Evolutionary conservation across 2,113 vertebrate species (phyloP).

Genomic region (Callithrix jacchus): DNA sequence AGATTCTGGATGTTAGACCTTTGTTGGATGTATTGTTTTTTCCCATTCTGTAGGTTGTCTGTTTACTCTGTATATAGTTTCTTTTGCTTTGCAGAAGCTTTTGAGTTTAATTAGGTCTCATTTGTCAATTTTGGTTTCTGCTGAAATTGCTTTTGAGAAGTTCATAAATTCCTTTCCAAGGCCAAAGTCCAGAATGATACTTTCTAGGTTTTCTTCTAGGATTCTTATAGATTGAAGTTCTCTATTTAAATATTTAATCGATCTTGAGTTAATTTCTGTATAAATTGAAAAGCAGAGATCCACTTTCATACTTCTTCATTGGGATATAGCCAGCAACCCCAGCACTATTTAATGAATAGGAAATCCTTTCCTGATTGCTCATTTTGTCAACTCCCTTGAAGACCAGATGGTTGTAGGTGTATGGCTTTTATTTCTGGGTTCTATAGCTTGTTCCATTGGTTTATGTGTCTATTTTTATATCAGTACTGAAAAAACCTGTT

Average conservation of each 20-base stretch:
- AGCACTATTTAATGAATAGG: no score
- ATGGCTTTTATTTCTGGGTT: no score
- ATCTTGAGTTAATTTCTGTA: neutral
- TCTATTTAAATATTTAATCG: neutral
- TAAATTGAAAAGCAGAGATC: neutral
- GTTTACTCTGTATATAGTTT: neutral
- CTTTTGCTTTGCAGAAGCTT: neutral
- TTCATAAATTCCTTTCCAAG: neutral
- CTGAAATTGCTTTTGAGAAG: neutral
- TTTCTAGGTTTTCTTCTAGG: neutral
- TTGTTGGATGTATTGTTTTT: neutral
- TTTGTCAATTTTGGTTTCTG: neutral
- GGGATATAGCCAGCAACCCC: no score
- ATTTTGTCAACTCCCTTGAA: no score
- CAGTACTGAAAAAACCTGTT: no score
- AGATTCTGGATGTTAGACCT: neutral
- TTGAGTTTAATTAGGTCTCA: neutral
- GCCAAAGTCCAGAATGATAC: no score
- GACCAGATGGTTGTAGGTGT: no score
- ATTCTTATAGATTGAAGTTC: neutral
- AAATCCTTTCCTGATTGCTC: no score
- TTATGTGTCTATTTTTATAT: no score
- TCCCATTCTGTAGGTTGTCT: neutral
- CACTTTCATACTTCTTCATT: no score
- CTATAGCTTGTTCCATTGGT: no score